These are phyloP conservation scores for Distichodus sexfasciatus DNA, from an alignment of 2,797 vertebrate genomes.

Conservation along the genomic window DNA sequence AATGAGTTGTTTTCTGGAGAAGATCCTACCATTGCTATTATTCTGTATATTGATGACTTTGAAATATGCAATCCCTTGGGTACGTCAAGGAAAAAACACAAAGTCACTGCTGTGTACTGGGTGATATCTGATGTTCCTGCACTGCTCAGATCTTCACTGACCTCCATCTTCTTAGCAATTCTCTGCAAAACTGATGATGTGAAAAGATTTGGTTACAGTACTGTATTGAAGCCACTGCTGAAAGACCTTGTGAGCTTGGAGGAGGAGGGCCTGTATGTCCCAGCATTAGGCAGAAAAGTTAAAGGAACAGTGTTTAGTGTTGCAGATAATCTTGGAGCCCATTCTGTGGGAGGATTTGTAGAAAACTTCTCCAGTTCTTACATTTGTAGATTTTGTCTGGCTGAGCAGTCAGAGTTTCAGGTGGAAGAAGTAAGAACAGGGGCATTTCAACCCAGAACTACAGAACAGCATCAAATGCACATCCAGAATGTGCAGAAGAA, in stretches of 20 bases:
- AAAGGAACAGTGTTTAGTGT: constrained; percentile 7
- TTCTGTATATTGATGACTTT: constrained; percentile 9
- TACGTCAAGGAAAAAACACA: constrained; percentile 21
- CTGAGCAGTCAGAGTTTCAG: constrained; percentile 11
- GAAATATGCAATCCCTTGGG: constrained; percentile 20
- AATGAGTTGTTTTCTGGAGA: background rate
- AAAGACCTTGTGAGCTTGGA: background rate
- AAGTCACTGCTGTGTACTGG: constrained; percentile 19
- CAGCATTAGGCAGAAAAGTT: background rate
- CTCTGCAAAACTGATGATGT: constrained; percentile 25
- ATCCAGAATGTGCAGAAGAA: background rate
- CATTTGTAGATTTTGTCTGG: constrained; percentile 4
- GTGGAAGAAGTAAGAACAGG: constrained; percentile 5
- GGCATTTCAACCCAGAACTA: background rate
- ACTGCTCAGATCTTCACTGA: constrained; percentile 9
- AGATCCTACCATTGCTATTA: background rate
- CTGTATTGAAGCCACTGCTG: background rate
- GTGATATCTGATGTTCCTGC: constrained; percentile 13
- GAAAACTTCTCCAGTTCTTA: constrained; percentile 12
- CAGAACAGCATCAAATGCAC: background rate
- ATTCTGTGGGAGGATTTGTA: constrained; percentile 22
- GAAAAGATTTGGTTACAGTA: constrained; percentile 9
- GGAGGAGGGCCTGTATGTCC: constrained; percentile 17
- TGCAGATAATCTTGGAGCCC: constrained; percentile 8
- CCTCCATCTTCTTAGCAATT: constrained; percentile 22